A percentile compares a stretch with the other conserved stretches of the same genome.
Conservation (phyloP, 2,888 invertebrate genomes). For the Synanthedon formicaeformis region DNA sequence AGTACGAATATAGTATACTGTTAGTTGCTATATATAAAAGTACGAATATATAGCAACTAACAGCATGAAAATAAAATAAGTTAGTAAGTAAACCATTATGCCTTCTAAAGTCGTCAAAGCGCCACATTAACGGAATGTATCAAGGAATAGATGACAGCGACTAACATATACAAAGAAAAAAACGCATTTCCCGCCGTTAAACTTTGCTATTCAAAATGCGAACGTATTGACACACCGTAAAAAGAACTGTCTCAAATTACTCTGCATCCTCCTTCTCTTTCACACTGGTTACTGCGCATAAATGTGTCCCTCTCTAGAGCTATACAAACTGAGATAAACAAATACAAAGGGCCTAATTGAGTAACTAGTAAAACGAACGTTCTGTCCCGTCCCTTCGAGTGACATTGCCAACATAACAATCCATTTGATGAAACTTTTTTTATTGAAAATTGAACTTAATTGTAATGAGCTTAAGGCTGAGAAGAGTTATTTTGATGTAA, state of each 20-base stretch:
- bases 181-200: slow-evolving; percentile 67
- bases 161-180: slow-evolving; percentile 51
- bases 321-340: slow-evolving; percentile 71
- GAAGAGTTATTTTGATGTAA: slow-evolving; percentile 2
- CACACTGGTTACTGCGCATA: slow-evolving; percentile 13
- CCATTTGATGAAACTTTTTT: slow-evolving; percentile 14
- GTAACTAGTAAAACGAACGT: slow-evolving; percentile 70
- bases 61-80: not conserved
- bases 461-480: slow-evolving; percentile 7
- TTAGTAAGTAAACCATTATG: slow-evolving; percentile 6
- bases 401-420: slow-evolving; percentile 26
- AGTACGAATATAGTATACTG: too few species aligned
- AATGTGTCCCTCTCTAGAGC: slow-evolving; percentile 33
- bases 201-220: slow-evolving; percentile 69
- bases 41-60: too few species aligned
- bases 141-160: slow-evolving; percentile 45
- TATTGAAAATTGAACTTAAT: slow-evolving; percentile 12
- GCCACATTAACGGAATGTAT: slow-evolving; percentile 38
- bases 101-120: slow-evolving; percentile 14
- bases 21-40: too few species aligned
- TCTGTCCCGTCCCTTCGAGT: slow-evolving; percentile 59
- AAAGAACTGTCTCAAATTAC: slow-evolving; percentile 72
- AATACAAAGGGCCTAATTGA: slow-evolving; percentile 73
- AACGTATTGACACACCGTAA: slow-evolving; percentile 64
- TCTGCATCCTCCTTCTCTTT: slow-evolving; percentile 37